Evolutionary conservation across 2,888 invertebrate species (phyloP), one percentile per base, ranked within the genome.

Genomic region (Scaptomyza caliginosa): DNA sequence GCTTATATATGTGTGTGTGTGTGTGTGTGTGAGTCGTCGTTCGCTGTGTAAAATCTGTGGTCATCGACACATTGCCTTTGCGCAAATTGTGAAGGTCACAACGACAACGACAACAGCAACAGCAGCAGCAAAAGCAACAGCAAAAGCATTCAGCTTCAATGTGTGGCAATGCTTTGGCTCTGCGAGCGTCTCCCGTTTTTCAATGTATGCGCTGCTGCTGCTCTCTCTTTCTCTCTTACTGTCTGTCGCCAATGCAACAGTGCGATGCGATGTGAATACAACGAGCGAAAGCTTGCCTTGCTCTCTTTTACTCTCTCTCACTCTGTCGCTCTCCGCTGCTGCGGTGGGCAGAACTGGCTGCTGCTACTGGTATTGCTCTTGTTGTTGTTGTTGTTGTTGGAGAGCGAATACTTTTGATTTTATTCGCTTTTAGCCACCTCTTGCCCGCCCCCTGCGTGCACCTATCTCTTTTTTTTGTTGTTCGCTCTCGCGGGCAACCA

Each of bases 51-150:
- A 83, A 90, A 89, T 88, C 89, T 90, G 91, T 92, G 92, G 92
- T 92, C 92, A 92, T 92, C 92, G 92, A 92, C 92, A 92, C 92
- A 92, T 91, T 91, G 92, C 90, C 92, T 92, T 92, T 92, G 91
- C 91, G 90, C 91, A 90, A 91, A 91, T 90, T 91, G 89, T 92
- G 92, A 92, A 92, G 92, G 92, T 92, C 91, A 92, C 91, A 91
- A 91, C 90, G 89, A 90, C 91, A 90, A 68, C 83, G 83, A 83
- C 79, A 87, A 32, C 57, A 11, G 3, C 74, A 60, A 16, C 62
- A 46, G 16, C 72, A 50, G 16, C 72, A 50, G 13, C 65, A 62
- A 46, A 75, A 64, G 67, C 79, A 76, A 83, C 78, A 87, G 4
- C 74, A 51, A 21, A 62, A 36, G 36, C 54, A 45, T 39, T 21